phyloP scores from a whole-genome alignment of 2,888 invertebrate species.

The Drosophila mulleri region DNA sequence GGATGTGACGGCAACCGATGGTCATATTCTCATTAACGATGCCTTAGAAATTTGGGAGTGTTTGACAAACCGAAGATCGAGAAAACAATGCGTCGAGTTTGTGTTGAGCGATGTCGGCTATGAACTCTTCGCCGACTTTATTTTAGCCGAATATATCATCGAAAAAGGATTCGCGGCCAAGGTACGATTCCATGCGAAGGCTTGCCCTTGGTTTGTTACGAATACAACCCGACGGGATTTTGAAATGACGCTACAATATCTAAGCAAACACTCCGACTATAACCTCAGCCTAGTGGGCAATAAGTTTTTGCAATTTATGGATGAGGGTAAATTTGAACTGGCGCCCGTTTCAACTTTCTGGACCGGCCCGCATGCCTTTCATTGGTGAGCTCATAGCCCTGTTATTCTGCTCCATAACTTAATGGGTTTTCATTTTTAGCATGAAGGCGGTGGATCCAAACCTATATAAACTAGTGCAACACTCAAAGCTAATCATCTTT shows the following conservation, averaged over 20 bases:
- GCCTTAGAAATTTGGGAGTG: slow-evolving; percentile 87
- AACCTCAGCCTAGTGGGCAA: slow-evolving; percentile 85
- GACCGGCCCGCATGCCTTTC: slow-evolving; percentile 93
- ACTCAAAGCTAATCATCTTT: slow-evolving; percentile 91
- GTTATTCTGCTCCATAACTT: too few relatives aligned
- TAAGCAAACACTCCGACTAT: slow-evolving; percentile 83
- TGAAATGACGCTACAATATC: slow-evolving; percentile 87
- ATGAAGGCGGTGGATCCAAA: slow-evolving; percentile 90
- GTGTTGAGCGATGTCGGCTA: slow-evolving; percentile 97
- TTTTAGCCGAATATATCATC: slow-evolving; percentile 92
- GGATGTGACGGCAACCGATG: slow-evolving; percentile 86
- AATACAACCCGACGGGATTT: slow-evolving; percentile 93
- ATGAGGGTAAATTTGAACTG: slow-evolving; percentile 85
- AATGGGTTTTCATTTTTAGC: slow-evolving; percentile 68
- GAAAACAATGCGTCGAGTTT: slow-evolving; percentile 88
- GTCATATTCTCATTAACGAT: slow-evolving; percentile 88
- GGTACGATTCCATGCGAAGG: slow-evolving; percentile 94
- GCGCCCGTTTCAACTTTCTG: slow-evolving; percentile 90
- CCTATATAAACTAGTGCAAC: slow-evolving; percentile 89
- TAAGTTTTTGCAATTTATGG: slow-evolving; percentile 87
- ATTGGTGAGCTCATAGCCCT: slow-evolving; percentile 75
- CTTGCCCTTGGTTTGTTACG: slow-evolving; percentile 97
- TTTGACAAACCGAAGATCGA: slow-evolving; percentile 47
- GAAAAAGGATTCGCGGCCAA: slow-evolving; percentile 87
- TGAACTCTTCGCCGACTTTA: slow-evolving; percentile 95